These are phyloP conservation scores for Caenorhabditis sp. DNA, from an alignment of 2,888 invertebrate species.

Conservation along the genomic window DNA sequence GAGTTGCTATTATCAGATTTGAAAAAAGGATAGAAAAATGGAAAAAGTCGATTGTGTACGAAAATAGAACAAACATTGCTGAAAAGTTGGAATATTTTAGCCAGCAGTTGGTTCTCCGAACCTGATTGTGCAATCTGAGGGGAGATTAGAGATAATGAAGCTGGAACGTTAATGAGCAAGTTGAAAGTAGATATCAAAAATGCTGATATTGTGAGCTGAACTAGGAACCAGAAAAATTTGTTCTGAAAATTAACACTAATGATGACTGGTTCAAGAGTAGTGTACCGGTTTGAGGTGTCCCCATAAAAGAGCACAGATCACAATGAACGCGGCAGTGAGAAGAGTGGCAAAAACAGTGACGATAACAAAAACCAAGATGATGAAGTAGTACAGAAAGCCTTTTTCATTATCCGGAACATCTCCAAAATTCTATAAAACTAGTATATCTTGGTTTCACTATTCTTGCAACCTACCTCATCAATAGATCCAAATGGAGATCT, in stretches of 20 bases:
- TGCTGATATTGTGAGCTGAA: constrained; percentile 9
- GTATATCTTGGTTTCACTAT: background rate
- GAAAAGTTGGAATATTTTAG: background rate
- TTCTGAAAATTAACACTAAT: background rate
- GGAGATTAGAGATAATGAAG: background rate
- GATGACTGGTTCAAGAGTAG: no score
- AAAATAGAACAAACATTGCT: background rate
- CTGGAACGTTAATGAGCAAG: constrained; percentile 17
- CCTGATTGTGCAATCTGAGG: constrained; percentile 4
- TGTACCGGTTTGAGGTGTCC: constrained; percentile 3
- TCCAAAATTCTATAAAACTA: constrained; percentile 5
- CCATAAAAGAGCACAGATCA: constrained; percentile 5
- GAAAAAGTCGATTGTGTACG: constrained; percentile 15
- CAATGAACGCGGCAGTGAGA: background rate
- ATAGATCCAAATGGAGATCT: background rate
- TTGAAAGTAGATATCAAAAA: constrained; percentile 14
- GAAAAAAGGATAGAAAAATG: constrained; percentile 27
- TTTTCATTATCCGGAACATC: background rate
- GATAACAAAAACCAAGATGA: background rate
- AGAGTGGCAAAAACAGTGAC: constrained; percentile 2
- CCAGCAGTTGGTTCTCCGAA: background rate
- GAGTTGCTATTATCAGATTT: constrained; percentile 7
- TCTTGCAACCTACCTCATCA: background rate
- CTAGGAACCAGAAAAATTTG: constrained; percentile 21
- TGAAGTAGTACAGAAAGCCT: background rate